A percentile compares a stretch with the other conserved stretches of the same genome.
These are phyloP conservation scores for Thunnus maccoyii DNA, from an alignment of 2,113 vertebrate genomes.

Conservation along the genomic window DNA sequence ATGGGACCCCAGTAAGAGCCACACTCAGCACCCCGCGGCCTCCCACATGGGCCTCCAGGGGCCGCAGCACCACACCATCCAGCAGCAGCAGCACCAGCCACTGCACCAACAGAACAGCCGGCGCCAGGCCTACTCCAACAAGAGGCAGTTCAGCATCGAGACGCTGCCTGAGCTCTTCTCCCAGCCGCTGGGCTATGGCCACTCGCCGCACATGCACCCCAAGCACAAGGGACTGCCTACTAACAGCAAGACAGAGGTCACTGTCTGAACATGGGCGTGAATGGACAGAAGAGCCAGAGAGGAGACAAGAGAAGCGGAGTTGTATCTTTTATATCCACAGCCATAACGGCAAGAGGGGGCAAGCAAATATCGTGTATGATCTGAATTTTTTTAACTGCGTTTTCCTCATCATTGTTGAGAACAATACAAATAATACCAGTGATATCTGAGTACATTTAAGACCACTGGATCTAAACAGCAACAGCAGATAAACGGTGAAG, in stretches of 20 bases:
- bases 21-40: conserved; percentile 73
- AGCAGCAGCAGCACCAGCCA: conserved; percentile 78
- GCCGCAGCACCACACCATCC: conserved; percentile 77
- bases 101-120: conserved; percentile 81
- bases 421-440: conserved; percentile 47
- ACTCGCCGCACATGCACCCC: conserved; percentile 84
- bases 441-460: conserved; percentile 52
- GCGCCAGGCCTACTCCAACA: conserved; percentile 84
- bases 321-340: conserved; percentile 66
- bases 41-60: conserved; percentile 75
- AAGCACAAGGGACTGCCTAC: conserved; percentile 89
- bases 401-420: conserved; percentile 62
- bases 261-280: conserved; percentile 85
- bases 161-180: conserved; percentile 89
- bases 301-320: conserved; percentile 11
- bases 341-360: conserved; percentile 32
- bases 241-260: conserved; percentile 98
- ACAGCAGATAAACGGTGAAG: conserved; percentile 45
- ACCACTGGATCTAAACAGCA: conserved; percentile 44
- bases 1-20: conserved; percentile 87
- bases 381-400: conserved; percentile 57
- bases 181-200: conserved; percentile 83
- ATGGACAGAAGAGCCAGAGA: conserved; percentile 7
- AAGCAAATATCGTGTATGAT: conserved; percentile 68
- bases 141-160: conserved; percentile 90